These are phyloP conservation scores for Tetranychus piercei DNA, from an alignment of 2,888 invertebrate genomes.

Conservation along the genomic window DNA sequence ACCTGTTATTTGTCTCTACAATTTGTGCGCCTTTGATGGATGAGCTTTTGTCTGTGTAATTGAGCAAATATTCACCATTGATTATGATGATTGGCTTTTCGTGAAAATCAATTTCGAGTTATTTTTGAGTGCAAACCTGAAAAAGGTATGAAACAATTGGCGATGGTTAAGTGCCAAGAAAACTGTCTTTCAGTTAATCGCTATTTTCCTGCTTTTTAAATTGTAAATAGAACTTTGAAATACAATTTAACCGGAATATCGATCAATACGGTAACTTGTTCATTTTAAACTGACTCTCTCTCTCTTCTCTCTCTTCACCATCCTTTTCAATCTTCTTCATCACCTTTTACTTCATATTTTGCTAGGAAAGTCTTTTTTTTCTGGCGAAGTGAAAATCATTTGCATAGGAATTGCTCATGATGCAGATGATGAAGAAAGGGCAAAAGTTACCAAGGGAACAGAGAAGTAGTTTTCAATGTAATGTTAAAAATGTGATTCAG, in stretches of 20 bases:
- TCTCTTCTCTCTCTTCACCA: background rate
- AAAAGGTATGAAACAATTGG: too few relatives aligned
- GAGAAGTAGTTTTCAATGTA: background rate
- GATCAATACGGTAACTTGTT: background rate
- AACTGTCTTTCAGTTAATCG: background rate
- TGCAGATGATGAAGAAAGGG: background rate
- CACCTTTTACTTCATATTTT: background rate
- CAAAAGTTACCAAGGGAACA: background rate
- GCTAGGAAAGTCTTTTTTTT: background rate
- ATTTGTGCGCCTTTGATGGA: too few relatives aligned
- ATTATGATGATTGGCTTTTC: too few relatives aligned
- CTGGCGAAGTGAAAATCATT: background rate
- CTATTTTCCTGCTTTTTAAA: background rate
- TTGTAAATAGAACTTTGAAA: background rate
- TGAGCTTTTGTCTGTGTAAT: too few relatives aligned
- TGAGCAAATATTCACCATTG: too few relatives aligned
- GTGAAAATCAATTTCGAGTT: too few relatives aligned
- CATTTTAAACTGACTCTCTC: background rate
- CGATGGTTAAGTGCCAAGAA: background rate
- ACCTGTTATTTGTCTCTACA: too few relatives aligned
- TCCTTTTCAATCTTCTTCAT: background rate
- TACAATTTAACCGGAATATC: background rate
- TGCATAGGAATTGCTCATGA: background rate
- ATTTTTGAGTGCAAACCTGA: too few relatives aligned
- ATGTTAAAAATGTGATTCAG: background rate